These are phyloP conservation scores for Apostichopus parvimensis DNA, from an alignment of 35 echinoderm and acorn worm species.

Conservation along the genomic window DNA sequence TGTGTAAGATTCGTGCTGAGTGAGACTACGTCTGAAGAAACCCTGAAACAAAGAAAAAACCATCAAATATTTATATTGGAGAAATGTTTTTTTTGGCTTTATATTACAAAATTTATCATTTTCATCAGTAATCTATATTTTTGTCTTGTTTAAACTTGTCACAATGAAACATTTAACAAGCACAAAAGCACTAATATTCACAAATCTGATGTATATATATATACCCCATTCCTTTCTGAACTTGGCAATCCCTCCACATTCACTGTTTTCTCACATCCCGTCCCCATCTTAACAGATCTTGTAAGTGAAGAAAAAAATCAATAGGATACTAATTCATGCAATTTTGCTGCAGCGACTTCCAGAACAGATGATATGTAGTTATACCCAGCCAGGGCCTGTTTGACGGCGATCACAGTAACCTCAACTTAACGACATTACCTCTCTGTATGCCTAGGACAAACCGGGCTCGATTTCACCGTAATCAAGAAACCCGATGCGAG, in stretches of 20 bases:
- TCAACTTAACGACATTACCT: slow-evolving; percentile 41
- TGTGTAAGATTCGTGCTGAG: slow-evolving; percentile 96
- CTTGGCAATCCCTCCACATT: neutral
- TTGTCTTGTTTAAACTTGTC: too few relatives aligned
- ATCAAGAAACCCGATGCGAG: slow-evolving; percentile 40
- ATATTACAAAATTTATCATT: too few relatives aligned
- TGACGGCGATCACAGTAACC: neutral
- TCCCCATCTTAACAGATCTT: too few relatives aligned
- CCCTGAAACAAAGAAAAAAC: slow-evolving; percentile 70
- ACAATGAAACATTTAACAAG: too few relatives aligned
- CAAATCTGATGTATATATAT: too few relatives aligned
- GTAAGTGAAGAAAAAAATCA: slow-evolving; percentile 28
- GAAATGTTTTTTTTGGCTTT: too few relatives aligned
- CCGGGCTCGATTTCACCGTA: slow-evolving; percentile 38
- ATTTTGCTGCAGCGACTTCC: slow-evolving; percentile 2
- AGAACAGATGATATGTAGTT: neutral
- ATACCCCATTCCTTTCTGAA: too few relatives aligned
- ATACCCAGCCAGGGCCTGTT: neutral
- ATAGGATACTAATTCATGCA: slow-evolving; percentile 43
- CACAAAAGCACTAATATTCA: too few relatives aligned
- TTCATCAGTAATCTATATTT: too few relatives aligned
- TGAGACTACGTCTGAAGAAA: slow-evolving; percentile 96
- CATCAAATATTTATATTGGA: too few relatives aligned
- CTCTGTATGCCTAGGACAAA: neutral
- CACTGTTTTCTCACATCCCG: neutral